Conservation (phyloP, 2,888 invertebrate species). For the Gandaritis pyraliata region DNA sequence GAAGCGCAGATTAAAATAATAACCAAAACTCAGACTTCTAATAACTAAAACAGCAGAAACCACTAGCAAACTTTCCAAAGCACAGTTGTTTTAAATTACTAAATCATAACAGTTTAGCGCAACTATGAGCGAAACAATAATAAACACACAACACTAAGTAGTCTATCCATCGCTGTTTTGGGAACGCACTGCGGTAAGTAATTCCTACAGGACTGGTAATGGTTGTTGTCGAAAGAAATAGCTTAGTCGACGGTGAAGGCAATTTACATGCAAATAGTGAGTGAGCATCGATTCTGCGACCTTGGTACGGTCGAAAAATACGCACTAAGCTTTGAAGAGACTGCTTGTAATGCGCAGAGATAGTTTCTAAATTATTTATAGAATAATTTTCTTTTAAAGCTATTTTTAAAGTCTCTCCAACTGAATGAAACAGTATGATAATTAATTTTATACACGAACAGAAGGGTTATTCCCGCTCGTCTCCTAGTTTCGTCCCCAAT, state of each 20-base stretch:
- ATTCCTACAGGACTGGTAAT: slow-evolving; percentile 25
- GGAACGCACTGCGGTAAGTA: not conserved
- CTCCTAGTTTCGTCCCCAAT: too few relatives aligned
- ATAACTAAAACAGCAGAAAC: slow-evolving; percentile 44
- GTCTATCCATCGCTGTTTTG: slow-evolving; percentile 25
- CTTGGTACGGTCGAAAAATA: slow-evolving; percentile 30
- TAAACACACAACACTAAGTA: slow-evolving; percentile 18
- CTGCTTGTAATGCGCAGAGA: slow-evolving; percentile 4
- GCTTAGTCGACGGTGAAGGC: slow-evolving; percentile 38
- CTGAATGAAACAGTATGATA: too few relatives aligned
- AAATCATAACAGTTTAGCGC: slow-evolving; percentile 43
- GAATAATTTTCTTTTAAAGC: not conserved
- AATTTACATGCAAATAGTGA: slow-evolving; percentile 66
- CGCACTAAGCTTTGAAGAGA: not conserved
- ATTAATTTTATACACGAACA: too few relatives aligned
- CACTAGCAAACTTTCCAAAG: slow-evolving; percentile 45
- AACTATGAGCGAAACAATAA: slow-evolving; percentile 24
- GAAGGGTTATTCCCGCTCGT: too few relatives aligned
- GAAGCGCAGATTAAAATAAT: slow-evolving; percentile 44
- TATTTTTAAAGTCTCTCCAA: too few relatives aligned
- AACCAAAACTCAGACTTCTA: slow-evolving; percentile 39
- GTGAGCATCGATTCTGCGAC: slow-evolving; percentile 47
- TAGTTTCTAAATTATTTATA: too few relatives aligned
- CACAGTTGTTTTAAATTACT: slow-evolving; percentile 53
- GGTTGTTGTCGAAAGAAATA: slow-evolving; percentile 39